Evolutionary conservation across 2,888 invertebrate species (phyloP).

Genomic region (Pyrgus malvae): DNA sequence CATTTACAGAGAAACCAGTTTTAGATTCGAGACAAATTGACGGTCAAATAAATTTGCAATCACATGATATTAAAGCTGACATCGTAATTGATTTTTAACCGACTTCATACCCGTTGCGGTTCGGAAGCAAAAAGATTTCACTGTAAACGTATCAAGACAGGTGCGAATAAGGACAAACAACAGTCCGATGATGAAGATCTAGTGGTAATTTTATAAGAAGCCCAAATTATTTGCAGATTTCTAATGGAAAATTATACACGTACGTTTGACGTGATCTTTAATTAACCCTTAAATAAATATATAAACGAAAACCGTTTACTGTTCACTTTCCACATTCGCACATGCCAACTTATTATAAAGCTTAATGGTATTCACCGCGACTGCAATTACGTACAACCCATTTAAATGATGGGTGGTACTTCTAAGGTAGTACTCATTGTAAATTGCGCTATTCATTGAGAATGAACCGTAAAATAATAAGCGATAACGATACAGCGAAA

Average conservation of each 20-base stretch:
- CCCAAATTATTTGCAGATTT: too few relatives aligned
- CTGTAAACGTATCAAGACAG: neutral
- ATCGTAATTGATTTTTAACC: neutral
- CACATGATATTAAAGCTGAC: neutral
- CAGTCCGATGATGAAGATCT: neutral
- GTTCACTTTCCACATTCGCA: neutral
- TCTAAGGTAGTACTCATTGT: constrained; percentile 5
- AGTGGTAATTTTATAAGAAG: neutral
- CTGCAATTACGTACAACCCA: neutral
- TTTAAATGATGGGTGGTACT: constrained; percentile 2
- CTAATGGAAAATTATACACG: too few relatives aligned
- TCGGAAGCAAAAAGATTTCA: neutral
- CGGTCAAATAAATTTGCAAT: neutral
- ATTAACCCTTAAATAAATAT: too few relatives aligned
- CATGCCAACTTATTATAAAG: neutral
- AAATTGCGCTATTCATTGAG: constrained; percentile 16
- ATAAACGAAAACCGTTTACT: too few relatives aligned
- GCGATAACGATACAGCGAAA: constrained; percentile 15
- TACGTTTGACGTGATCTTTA: too few relatives aligned
- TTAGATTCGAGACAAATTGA: neutral
- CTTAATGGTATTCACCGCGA: neutral
- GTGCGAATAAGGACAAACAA: neutral
- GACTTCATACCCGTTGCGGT: too few relatives aligned
- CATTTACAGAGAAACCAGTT: neutral
- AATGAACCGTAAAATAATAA: constrained; percentile 9